Evolutionary conservation across 2,888 invertebrate species (phyloP), one percentile per base, ranked within the genome.

Genomic region (Panopea generosa): DNA sequence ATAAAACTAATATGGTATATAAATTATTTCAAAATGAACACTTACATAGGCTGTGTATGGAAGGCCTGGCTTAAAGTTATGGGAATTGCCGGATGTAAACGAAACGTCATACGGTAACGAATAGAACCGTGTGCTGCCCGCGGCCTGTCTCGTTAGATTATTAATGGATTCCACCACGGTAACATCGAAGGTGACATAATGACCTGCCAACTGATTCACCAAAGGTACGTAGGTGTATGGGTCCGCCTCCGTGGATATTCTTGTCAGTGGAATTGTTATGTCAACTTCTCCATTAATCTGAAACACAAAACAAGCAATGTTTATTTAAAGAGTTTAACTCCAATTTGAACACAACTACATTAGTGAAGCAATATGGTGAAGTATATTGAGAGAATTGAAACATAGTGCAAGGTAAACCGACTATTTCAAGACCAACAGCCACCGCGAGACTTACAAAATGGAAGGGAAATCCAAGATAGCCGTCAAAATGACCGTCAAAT

Each of bases 121-220:
- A 92, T 96, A 97, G 3, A 98, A 92, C 63, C n/a, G n/a, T n/a
- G n/a, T n/a, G n/a, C 49, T 22, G n/a, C 49, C 59, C 18, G 47
- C 24, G n/a, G 45, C 70, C 11, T 70, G 55, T 22, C 70, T 29
- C n/a, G 63, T 63, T 38, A 63, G 40, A 26, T 63, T 63, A 38
- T 70, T 98, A 82, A 97, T 94, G 67, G 95, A 95, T 93, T 99
- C 98, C 92, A 97, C 97, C 4, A 98, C 95, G 2, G 96, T 95
- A 0, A 97, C 98, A 90, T 45, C 52, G 49, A 70, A 45, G 24
- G 49, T 56, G 38, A 70, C 47, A n/a, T 63, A 56, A 38, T 70
- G 56, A 18, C 70, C 70, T 7, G 47, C 20, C 14, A 70, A 50
- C 24, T 27, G 45, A 24, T 62, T 49, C 6, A 70, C 47, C 6